Evolutionary conservation across 2,113 vertebrate genomes (phyloP).

Genomic region (Otis tarda): DNA sequence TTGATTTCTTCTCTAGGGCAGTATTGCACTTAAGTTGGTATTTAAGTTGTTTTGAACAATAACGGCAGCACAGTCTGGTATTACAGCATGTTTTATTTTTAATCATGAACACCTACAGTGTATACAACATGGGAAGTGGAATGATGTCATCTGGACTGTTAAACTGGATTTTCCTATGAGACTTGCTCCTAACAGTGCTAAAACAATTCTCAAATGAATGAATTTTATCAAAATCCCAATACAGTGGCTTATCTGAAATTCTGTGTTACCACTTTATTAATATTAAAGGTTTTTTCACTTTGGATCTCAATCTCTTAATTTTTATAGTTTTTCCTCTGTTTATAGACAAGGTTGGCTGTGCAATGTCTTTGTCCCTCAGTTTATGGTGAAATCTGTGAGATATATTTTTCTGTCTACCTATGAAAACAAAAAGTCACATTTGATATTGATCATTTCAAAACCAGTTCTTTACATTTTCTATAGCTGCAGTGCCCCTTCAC

Average conservation of each 20-base stretch:
- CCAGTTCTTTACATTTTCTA: fast-evolving
- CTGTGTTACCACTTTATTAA: not conserved
- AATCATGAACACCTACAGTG: not conserved
- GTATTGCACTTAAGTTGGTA: not conserved
- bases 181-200: not conserved
- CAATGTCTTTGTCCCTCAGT: not conserved
- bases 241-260: not conserved
- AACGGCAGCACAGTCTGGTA: not conserved
- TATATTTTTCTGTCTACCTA: not conserved
- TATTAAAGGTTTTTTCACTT: not conserved
- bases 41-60: not conserved
- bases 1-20: constrained; percentile 14
- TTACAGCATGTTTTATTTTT: not conserved
- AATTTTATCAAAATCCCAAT: not conserved
- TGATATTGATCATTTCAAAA: not conserved
- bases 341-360: not conserved
- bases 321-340: no score
- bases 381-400: not conserved
- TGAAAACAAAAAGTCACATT: not conserved
- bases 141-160: not conserved
- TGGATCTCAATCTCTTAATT: not conserved
- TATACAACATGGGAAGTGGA: not conserved
- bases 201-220: not conserved
- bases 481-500: no score
- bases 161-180: not conserved